Percentiles rank a stretch among this genome's conserved stretches.
Conservation (phyloP, 2,888 invertebrate genomes). For the Leptinotarsa peninsularis region DNA sequence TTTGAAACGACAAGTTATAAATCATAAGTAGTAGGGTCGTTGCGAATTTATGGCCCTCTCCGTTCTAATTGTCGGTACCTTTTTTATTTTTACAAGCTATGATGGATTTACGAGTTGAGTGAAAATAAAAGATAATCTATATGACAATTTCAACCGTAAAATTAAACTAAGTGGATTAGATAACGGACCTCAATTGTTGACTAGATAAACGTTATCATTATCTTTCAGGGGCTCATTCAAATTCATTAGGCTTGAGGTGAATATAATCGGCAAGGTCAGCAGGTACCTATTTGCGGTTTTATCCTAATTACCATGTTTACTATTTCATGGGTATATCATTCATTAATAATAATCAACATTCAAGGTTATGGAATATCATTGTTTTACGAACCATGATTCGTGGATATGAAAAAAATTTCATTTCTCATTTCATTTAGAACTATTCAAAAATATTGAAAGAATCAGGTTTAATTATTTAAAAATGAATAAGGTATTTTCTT, state of each 20-base stretch:
- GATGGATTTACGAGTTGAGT: conserved; percentile 32
- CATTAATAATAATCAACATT: no score
- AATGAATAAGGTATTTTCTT: no score
- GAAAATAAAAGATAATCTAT: not conserved
- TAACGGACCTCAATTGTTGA: conserved; percentile 1
- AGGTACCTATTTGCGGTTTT: not conserved
- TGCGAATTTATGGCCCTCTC: conserved; percentile 29
- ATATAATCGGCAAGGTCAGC: not conserved
- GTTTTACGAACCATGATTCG: no score
- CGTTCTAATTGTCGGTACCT: conserved; percentile 33
- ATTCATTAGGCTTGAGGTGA: not conserved
- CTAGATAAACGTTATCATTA: not conserved
- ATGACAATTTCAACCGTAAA: not conserved
- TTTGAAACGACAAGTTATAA: conserved; percentile 20
- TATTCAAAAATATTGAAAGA: no score
- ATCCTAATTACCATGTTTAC: no score
- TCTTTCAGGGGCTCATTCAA: not conserved
- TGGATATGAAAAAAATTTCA: no score
- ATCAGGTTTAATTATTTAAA: no score
- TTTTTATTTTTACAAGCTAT: conserved; percentile 26
- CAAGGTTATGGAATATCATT: no score
- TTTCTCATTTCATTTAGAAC: no score
- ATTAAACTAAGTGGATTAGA: not conserved
- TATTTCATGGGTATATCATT: no score
- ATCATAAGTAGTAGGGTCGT: conserved; percentile 21